Evolutionary conservation across 2,113 vertebrate genomes (phyloP).

Genomic region (Gobiocypris rarus): DNA sequence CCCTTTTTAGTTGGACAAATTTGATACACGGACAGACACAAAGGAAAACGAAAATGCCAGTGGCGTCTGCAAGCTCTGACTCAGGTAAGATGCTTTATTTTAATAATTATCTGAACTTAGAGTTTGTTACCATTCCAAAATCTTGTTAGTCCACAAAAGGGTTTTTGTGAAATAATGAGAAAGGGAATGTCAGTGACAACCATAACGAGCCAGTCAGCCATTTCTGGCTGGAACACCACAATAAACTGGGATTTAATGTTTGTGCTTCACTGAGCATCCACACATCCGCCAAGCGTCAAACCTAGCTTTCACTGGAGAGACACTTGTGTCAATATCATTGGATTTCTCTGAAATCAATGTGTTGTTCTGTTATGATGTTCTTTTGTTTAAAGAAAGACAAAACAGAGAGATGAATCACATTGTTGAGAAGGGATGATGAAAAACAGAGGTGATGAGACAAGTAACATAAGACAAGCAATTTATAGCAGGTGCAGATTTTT

Average conservation of each 20-base stretch:
- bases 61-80: constrained; percentile 87
- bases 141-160: neutral
- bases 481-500: neutral
- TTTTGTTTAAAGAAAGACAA: constrained; percentile 2
- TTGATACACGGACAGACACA: constrained; percentile 1
- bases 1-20: constrained; percentile 20
- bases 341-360: constrained; percentile 5
- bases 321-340: constrained; percentile 8
- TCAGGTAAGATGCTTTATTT: constrained; percentile 76
- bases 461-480: neutral
- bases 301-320: neutral
- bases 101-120: neutral
- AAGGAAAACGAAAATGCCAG: constrained; percentile 76
- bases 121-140: neutral
- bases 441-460: neutral
- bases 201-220: neutral
- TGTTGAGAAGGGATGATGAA: neutral
- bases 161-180: constrained; percentile 14
- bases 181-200: constrained; percentile 4
- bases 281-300: constrained; percentile 5
- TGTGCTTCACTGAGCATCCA: neutral
- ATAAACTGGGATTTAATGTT: neutral
- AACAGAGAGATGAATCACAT: neutral
- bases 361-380: constrained; percentile 20
- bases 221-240: constrained; percentile 8